These are phyloP conservation scores for Jacana jacana DNA, from an alignment of 2,113 vertebrate species.

Conservation along the genomic window DNA sequence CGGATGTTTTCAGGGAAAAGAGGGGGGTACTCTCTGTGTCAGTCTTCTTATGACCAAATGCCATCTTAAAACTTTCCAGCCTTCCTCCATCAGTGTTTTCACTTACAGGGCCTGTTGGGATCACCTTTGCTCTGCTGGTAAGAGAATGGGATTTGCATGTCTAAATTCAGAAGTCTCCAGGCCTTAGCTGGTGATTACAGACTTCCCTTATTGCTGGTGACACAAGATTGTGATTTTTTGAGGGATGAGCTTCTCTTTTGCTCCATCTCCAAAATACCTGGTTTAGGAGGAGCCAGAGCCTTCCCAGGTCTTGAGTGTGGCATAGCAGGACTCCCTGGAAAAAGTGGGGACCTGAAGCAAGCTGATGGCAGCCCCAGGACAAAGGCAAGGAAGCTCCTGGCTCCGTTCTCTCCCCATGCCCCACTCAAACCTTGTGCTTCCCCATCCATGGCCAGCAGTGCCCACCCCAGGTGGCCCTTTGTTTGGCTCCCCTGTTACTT, in stretches of 20 bases:
- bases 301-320: not conserved
- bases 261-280: not conserved
- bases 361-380: not conserved
- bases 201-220: not conserved
- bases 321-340: not conserved
- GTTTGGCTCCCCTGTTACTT: not conserved
- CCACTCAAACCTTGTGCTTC: not conserved
- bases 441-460: accelerated
- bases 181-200: not conserved
- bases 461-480: not conserved
- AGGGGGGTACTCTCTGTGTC: not conserved
- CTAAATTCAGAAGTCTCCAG: not conserved
- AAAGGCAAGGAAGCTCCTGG: not conserved
- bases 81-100: not conserved
- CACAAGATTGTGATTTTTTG: not conserved
- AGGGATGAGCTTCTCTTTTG: not conserved
- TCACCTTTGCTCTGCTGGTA: not conserved
- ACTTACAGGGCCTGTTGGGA: not conserved
- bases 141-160: not conserved
- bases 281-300: not conserved
- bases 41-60: not conserved
- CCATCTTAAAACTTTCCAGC: not conserved
- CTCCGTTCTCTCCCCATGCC: not conserved
- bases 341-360: not conserved
- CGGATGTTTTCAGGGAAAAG: not conserved